Conservation (phyloP, 2,797 vertebrate genomes). For the Pipistrellus pygmaeus region DNA sequence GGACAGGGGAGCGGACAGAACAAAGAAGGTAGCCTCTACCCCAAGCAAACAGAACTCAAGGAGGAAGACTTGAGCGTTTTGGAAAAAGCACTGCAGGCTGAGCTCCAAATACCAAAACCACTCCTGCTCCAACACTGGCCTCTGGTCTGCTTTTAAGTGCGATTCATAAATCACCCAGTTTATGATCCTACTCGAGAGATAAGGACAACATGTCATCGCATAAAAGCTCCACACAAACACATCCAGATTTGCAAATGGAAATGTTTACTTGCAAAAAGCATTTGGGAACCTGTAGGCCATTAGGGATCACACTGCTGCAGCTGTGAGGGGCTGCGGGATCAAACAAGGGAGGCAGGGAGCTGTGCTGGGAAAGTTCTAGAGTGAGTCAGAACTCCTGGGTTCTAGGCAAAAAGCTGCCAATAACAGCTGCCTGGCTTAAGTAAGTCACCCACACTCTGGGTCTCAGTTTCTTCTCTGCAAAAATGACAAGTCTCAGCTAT, state of each 20-base stretch:
- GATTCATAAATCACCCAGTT: conserved; percentile 23
- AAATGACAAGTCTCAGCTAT: background rate
- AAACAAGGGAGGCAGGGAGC: background rate
- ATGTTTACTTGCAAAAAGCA: conserved; percentile 42
- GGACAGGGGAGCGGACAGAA: background rate
- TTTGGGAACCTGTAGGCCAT: background rate
- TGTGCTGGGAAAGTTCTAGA: background rate
- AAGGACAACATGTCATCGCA: background rate
- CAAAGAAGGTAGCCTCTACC: background rate
- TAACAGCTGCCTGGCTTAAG: background rate
- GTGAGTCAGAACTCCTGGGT: background rate
- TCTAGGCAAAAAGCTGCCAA: background rate
- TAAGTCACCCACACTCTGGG: background rate
- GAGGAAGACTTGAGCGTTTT: background rate
- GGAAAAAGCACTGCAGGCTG: background rate
- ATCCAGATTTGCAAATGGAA: conserved; percentile 57
- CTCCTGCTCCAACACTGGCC: background rate
- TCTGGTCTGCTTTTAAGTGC: background rate
- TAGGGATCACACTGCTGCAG: background rate
- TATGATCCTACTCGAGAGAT: background rate
- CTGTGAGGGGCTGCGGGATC: background rate
- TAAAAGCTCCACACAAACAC: conserved; percentile 38
- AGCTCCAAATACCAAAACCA: background rate
- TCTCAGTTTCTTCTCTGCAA: background rate
- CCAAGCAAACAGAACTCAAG: background rate